Percentiles rank a stretch among this genome's conserved stretches.
phyloP scores from a whole-genome alignment of 2,113 vertebrate species.

The Agapornis roseicollis region DNA sequence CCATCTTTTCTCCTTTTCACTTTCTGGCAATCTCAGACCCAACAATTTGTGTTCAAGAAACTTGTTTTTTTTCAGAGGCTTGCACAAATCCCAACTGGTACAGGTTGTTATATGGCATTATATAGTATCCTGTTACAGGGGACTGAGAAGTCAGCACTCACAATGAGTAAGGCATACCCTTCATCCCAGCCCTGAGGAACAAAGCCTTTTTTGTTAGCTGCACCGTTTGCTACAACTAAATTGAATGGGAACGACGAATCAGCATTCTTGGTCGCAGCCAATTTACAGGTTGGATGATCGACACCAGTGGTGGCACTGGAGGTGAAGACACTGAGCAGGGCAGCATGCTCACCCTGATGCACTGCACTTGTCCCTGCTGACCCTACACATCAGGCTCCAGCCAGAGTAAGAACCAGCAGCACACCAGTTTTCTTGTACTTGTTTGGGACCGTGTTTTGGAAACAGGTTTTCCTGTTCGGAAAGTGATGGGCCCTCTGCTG shows the following conservation, averaged over 20 bases:
- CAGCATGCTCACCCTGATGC: rapidly evolving
- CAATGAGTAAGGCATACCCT: neutral
- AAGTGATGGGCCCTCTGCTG: rapidly evolving
- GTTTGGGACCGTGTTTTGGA: rapidly evolving
- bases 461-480: too few relatives aligned
- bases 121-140: neutral
- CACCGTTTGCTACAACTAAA: neutral
- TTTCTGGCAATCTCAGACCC: neutral
- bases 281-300: rapidly evolving
- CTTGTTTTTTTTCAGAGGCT: neutral
- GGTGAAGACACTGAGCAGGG: rapidly evolving
- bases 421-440: rapidly evolving
- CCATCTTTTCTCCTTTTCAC: neutral
- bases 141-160: neutral
- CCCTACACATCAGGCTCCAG: too few relatives aligned
- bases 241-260: rapidly evolving
- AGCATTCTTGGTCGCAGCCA: neutral
- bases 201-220: neutral
- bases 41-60: neutral
- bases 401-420: rapidly evolving
- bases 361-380: rapidly evolving
- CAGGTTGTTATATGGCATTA: neutral
- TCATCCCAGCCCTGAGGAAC: neutral
- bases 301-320: rapidly evolving
- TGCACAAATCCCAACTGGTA: neutral